A percentile compares a stretch with the other conserved stretches of the same genome.
Conservation (phyloP, 2,113 vertebrate species). For the Callionymus lyra region DNA sequence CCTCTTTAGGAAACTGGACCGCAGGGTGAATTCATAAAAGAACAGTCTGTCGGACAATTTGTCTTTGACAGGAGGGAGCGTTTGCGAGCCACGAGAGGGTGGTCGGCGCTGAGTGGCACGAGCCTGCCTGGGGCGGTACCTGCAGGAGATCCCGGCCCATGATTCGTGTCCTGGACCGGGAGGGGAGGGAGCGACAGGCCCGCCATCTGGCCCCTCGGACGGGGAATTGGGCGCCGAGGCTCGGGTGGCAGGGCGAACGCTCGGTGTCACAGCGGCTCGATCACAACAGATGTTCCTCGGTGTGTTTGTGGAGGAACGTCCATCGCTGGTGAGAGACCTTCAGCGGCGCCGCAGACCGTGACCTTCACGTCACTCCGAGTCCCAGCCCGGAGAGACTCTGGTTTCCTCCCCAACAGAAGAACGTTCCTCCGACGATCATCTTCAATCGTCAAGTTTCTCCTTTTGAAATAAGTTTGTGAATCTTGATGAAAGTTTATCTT, state of each 20-base stretch:
- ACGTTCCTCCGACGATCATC: too few relatives aligned
- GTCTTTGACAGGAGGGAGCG: constrained; percentile 85
- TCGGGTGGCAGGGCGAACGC: constrained; percentile 59
- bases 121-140: constrained; percentile 80
- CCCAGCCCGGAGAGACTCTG: constrained; percentile 26
- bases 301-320: constrained; percentile 87
- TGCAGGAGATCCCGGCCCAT: constrained; percentile 73
- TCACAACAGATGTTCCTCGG: constrained; percentile 99
- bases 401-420: too few relatives aligned
- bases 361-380: constrained; percentile 66
- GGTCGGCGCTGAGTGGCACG: constrained; percentile 68
- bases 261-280: constrained; percentile 88
- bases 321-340: constrained; percentile 74
- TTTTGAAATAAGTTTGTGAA: too few relatives aligned
- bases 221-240: constrained; percentile 84
- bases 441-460: too few relatives aligned
- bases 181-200: constrained; percentile 42
- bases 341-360: constrained; percentile 49
- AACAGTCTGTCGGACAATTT: constrained; percentile 76
- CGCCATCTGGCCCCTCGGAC: constrained; percentile 92
- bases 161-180: constrained; percentile 66
- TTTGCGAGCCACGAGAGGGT: constrained; percentile 75
- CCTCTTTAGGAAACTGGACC: constrained; percentile 66
- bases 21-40: constrained; percentile 75
- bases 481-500: too few relatives aligned